A percentile compares a stretch with the other conserved stretches of the same genome.
Evolutionary conservation across 2,888 invertebrate genomes (phyloP).

Genomic region (Drosophila neutralis): DNA sequence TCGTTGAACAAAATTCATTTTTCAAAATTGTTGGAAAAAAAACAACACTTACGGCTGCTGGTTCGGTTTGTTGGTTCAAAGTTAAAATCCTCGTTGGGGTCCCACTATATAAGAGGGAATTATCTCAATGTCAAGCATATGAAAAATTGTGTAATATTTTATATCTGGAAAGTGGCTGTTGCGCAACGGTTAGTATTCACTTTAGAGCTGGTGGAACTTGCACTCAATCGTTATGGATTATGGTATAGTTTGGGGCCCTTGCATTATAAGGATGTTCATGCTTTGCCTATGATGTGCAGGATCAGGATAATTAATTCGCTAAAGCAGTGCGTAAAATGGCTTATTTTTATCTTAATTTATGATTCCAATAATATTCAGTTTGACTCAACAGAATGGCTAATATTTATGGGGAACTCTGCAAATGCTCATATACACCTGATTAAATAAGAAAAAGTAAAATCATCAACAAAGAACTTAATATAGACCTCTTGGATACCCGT

Average conservation of each 20-base stretch:
- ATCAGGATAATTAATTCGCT: conserved; percentile 98
- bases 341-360: not conserved
- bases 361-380: conserved; percentile 35
- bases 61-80: not conserved
- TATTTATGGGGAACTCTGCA: conserved; percentile 48
- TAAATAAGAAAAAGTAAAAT: conserved; percentile 2
- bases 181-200: conserved; percentile 90
- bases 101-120: not conserved
- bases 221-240: not conserved
- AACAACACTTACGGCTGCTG: not conserved
- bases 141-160: conserved; percentile 99
- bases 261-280: conserved; percentile 98
- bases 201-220: not conserved
- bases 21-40: not conserved
- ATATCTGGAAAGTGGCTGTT: conserved; percentile 98
- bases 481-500: not conserved
- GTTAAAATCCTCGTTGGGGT: conserved; percentile 1
- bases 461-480: not conserved
- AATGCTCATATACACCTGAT: not conserved
- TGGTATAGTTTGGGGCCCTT: conserved; percentile 99
- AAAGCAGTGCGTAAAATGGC: conserved; percentile 95
- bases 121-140: conserved; percentile 4
- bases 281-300: conserved; percentile 99
- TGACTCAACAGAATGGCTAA: conserved; percentile 24
- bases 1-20: not conserved